These are phyloP conservation scores for Netelia melanura DNA, from an alignment of 2,888 invertebrate species.

Conservation along the genomic window DNA sequence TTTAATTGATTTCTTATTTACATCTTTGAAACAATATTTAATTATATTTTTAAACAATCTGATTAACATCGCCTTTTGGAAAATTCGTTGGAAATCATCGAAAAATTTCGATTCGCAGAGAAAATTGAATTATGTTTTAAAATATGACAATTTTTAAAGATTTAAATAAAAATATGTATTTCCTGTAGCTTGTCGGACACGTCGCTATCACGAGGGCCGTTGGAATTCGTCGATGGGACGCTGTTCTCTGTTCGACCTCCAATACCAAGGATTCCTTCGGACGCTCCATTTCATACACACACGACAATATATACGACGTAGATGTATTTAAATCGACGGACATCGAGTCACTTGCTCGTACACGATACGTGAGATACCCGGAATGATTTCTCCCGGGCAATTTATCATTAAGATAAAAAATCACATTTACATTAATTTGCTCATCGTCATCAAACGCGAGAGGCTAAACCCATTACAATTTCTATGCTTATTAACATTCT, in stretches of 20 bases:
- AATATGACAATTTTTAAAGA: too few relatives aligned
- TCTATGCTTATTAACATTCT: too few relatives aligned
- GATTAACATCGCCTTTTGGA: background rate
- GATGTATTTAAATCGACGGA: conserved; percentile 69
- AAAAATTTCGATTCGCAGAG: background rate
- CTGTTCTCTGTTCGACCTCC: conserved; percentile 62
- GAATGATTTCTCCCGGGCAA: conserved; percentile 44
- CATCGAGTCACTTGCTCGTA: conserved; percentile 69
- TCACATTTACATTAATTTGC: too few relatives aligned
- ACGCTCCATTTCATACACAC: conserved; percentile 55
- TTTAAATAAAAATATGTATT: background rate
- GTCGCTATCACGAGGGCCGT: conserved; percentile 38
- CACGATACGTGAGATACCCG: conserved; percentile 69
- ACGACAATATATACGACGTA: background rate
- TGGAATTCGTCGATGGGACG: conserved; percentile 56
- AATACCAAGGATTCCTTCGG: conserved; percentile 73
- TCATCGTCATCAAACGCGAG: too few relatives aligned
- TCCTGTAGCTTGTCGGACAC: conserved; percentile 43
- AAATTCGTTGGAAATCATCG: too few relatives aligned
- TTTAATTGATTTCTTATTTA: too few relatives aligned
- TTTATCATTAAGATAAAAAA: background rate
- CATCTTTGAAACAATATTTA: too few relatives aligned
- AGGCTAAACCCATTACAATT: too few relatives aligned
- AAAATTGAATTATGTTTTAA: background rate
- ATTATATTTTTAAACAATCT: too few relatives aligned